Conservation (phyloP, 2,797 vertebrate species). For the Menidia menidia region DNA sequence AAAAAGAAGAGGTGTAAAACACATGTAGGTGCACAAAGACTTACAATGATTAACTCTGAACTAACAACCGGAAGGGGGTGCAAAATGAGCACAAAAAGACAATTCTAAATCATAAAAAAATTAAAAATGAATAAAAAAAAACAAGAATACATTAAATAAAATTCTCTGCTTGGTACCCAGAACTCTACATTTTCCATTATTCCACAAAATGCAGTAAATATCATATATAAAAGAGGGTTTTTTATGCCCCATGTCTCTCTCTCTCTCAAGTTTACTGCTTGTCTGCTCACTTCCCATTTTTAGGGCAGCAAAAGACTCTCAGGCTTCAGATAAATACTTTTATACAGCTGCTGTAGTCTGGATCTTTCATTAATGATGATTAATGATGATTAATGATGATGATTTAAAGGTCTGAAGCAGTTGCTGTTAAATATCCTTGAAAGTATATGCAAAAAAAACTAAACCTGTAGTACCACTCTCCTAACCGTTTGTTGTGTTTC, state of each 20-base stretch:
- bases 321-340: neutral
- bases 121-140: no score
- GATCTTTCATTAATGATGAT: no score
- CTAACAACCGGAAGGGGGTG: neutral
- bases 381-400: no score
- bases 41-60: neutral
- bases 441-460: neutral
- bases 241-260: no score
- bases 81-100: neutral
- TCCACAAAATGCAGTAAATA: no score
- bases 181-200: neutral
- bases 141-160: neutral
- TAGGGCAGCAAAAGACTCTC: neutral
- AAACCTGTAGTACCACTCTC: neutral
- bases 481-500: slow-evolving; percentile 10
- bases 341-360: no score
- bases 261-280: no score
- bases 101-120: no score
- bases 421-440: neutral
- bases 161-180: neutral
- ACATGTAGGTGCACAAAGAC: neutral
- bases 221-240: no score
- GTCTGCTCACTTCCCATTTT: neutral
- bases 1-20: neutral
- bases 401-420: neutral